Evolutionary conservation across 2,113 vertebrate species (phyloP).

Genomic region (Ursus arctos): DNA sequence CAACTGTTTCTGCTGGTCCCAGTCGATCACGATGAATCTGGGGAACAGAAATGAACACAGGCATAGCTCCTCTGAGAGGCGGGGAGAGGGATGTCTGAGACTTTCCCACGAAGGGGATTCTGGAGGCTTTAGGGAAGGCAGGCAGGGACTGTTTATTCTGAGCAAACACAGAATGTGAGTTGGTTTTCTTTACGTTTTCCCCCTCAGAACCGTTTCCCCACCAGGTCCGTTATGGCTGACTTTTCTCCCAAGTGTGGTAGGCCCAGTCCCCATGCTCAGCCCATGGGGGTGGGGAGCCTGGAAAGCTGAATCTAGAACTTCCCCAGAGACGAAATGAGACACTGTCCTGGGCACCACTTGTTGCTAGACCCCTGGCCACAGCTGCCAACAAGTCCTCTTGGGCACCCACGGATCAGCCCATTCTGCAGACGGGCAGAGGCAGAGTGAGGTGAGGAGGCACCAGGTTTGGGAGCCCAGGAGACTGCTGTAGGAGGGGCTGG

Average conservation of each 20-base stretch:
- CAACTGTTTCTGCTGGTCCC: background rate
- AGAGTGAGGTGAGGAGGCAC: background rate
- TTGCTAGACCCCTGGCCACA: background rate
- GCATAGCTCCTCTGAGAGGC: background rate
- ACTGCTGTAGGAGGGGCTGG: background rate
- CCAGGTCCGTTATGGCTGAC: background rate
- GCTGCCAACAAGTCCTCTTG: background rate
- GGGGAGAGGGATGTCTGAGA: background rate
- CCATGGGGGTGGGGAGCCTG: background rate
- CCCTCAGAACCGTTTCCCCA: conserved; percentile 18
- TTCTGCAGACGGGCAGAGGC: background rate
- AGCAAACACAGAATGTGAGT: conserved; percentile 36
- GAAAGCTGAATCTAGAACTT: background rate
- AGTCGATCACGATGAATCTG: conserved; percentile 18
- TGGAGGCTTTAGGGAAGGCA: background rate
- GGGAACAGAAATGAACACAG: background rate
- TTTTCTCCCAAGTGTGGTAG: background rate
- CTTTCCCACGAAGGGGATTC: conserved; percentile 22
- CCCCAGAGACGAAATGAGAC: background rate
- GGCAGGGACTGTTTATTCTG: conserved; percentile 32
- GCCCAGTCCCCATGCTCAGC: background rate
- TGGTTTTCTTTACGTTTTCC: conserved; percentile 7
- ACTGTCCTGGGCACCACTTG: background rate
- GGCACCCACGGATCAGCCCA: background rate
- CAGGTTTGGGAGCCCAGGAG: background rate